phyloP scores from a whole-genome alignment of 2,888 invertebrate genomes.

The Eueremaeus valkanovi region DNA sequence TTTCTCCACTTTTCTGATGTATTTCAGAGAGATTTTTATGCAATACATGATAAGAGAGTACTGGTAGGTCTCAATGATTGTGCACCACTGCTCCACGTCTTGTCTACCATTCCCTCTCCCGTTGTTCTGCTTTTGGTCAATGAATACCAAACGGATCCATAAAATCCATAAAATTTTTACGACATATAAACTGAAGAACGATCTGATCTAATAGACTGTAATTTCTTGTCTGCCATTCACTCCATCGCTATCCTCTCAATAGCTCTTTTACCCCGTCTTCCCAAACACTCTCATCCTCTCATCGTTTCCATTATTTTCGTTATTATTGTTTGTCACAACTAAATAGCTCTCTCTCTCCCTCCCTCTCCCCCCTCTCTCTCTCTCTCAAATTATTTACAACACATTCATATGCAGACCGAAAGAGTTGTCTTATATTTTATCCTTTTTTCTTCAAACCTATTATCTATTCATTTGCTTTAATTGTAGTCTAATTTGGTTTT shows the following conservation, averaged over 20 bases:
- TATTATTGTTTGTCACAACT: no score
- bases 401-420: slow-evolving; percentile 21
- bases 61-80: background rate
- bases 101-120: background rate
- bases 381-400: slow-evolving; percentile 15
- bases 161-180: slow-evolving; percentile 28
- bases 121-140: slow-evolving; percentile 9
- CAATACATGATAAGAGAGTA: background rate
- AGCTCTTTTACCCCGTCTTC: background rate
- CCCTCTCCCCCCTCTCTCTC: background rate
- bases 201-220: background rate
- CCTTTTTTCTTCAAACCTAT: no score
- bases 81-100: background rate
- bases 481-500: background rate
- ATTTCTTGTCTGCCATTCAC: background rate
- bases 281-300: background rate
- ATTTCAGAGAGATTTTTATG: background rate
- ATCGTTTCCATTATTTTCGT: no score
- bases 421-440: background rate
- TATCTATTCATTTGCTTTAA: background rate
- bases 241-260: background rate
- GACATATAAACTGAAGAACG: slow-evolving; percentile 9
- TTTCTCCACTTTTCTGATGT: background rate
- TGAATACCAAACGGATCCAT: background rate
- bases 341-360: background rate